Evolutionary conservation across 2,888 invertebrate genomes (phyloP).

Genomic region (Cephus pulcher): DNA sequence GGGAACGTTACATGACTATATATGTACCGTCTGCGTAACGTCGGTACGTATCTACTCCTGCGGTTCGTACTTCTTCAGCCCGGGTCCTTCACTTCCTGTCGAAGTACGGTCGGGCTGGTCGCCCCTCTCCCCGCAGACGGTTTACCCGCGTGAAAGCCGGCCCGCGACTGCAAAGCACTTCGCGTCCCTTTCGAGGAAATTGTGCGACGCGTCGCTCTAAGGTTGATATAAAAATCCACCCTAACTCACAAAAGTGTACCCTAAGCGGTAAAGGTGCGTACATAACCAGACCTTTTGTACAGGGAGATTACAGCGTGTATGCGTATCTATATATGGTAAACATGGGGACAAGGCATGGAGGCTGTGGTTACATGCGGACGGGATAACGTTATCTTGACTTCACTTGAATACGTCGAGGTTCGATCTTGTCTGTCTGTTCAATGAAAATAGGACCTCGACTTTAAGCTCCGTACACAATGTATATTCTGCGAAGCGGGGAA

Average conservation of each 20-base stretch:
- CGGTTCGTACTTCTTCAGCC: background rate
- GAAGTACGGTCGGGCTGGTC: constrained; percentile 4
- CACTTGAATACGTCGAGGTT: background rate
- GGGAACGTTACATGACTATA: background rate
- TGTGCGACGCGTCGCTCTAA: constrained; percentile 24
- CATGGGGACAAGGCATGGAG: background rate
- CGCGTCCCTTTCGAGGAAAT: constrained; percentile 39
- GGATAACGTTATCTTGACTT: background rate
- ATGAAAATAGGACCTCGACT: background rate
- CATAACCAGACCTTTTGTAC: background rate
- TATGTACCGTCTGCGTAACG: background rate
- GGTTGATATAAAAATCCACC: constrained; percentile 28
- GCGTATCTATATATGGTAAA: background rate
- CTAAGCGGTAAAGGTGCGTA: background rate
- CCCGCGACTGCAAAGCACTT: constrained; percentile 38
- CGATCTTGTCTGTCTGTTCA: background rate
- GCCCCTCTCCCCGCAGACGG: constrained; percentile 32
- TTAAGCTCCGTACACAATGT: background rate
- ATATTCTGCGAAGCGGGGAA: background rate
- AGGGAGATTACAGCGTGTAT: background rate
- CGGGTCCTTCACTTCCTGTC: background rate
- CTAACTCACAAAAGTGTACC: constrained; percentile 14
- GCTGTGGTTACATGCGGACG: background rate
- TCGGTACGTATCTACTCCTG: background rate
- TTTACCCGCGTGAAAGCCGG: constrained; percentile 41